These are phyloP conservation scores for Cheilosia grossa DNA, from an alignment of 2,888 invertebrate species.

Conservation along the genomic window DNA sequence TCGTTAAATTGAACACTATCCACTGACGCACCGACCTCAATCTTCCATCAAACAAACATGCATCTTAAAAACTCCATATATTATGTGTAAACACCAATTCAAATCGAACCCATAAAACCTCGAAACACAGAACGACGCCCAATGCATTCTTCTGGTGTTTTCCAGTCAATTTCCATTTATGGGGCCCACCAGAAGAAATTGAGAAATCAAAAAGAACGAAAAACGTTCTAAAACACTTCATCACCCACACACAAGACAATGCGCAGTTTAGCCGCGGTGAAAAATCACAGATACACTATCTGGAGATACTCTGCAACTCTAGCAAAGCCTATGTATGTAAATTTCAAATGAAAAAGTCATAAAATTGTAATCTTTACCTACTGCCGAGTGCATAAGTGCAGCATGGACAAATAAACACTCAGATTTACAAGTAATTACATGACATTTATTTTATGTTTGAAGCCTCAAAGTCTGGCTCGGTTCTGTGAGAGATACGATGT, in stretches of 20 bases:
- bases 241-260: constrained; percentile 65
- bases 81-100: constrained; percentile 40
- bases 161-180: constrained; percentile 57
- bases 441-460: constrained; percentile 55
- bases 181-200: constrained; percentile 24
- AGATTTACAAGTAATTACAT: constrained; percentile 68
- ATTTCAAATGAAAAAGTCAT: constrained; percentile 39
- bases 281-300: constrained; percentile 53
- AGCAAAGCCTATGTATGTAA: constrained; percentile 30
- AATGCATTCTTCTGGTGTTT: constrained; percentile 25
- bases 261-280: constrained; percentile 25
- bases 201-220: constrained; percentile 41
- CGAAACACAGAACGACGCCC: constrained; percentile 31
- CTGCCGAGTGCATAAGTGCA: constrained; percentile 43
- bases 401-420: constrained; percentile 62
- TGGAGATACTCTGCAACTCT: constrained; percentile 2
- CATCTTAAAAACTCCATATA: constrained; percentile 8
- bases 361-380: constrained; percentile 54
- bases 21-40: constrained; percentile 9
- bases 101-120: constrained; percentile 53
- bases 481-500: constrained; percentile 24
- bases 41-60: constrained; percentile 27
- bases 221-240: constrained; percentile 28
- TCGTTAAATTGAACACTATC: not conserved
- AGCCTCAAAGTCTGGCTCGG: constrained; percentile 3